phyloP scores from a whole-genome alignment of 2,113 vertebrate genomes.

The Xyliphius kryptos region DNA sequence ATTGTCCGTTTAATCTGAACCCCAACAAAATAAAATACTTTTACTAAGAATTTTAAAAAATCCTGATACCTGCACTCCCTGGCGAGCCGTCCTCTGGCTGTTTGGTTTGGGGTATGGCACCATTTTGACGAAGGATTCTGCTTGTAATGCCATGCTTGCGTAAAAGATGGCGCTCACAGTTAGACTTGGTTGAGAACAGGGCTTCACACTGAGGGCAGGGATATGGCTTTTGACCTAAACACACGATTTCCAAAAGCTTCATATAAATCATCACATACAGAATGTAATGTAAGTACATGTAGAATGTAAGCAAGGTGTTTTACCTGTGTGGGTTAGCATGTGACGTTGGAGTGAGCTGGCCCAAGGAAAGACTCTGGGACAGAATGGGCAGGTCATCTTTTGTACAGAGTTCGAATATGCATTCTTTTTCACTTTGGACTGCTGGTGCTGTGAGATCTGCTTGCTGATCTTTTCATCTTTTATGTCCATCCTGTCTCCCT shows the following conservation, averaged over 20 bases:
- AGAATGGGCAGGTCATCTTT: constrained; percentile 88
- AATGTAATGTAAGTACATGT: neutral
- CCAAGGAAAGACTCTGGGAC: constrained; percentile 92
- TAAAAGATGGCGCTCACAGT: constrained; percentile 72
- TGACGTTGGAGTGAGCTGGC: constrained; percentile 88
- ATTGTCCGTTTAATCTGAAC: too few relatives aligned
- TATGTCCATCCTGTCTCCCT: constrained; percentile 63
- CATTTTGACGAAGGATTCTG: constrained; percentile 69
- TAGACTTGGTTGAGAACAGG: constrained; percentile 73
- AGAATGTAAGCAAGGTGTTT: constrained; percentile 27
- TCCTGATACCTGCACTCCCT: constrained; percentile 63
- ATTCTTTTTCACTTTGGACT: constrained; percentile 77
- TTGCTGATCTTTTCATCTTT: constrained; percentile 59
- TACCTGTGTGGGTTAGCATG: constrained; percentile 95
- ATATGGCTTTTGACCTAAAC: constrained; percentile 68
- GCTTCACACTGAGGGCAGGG: constrained; percentile 63
- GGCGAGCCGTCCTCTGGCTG: constrained; percentile 64
- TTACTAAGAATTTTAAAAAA: too few relatives aligned
- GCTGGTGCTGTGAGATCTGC: constrained; percentile 44
- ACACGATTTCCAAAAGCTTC: too few relatives aligned
- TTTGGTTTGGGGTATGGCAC: constrained; percentile 57
- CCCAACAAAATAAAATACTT: too few relatives aligned
- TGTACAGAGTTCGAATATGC: constrained; percentile 87
- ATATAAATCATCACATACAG: too few relatives aligned
- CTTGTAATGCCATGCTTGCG: constrained; percentile 66